Evolutionary conservation across 2,888 invertebrate genomes (phyloP).

Genomic region (Pocota personata): DNA sequence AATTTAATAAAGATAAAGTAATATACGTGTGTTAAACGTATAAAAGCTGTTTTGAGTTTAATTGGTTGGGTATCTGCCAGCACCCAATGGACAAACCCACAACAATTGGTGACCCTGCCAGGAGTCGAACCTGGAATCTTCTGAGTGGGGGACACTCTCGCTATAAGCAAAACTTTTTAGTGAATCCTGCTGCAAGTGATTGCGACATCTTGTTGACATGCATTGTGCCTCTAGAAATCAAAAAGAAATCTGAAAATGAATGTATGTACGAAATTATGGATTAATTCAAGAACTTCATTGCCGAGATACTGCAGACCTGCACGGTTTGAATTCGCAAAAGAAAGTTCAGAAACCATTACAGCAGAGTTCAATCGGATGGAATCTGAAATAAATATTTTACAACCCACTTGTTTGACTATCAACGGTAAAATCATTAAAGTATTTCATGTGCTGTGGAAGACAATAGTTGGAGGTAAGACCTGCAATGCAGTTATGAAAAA

Average conservation of each 20-base stretch:
- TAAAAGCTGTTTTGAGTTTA: too few species aligned
- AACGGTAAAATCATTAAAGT: conserved; percentile 31
- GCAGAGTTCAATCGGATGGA: too few species aligned
- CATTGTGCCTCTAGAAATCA: conserved; percentile 13
- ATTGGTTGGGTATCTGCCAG: too few species aligned
- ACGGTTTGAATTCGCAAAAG: conserved; percentile 28
- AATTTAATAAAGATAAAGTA: too few species aligned
- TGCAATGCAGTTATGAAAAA: conserved; percentile 34
- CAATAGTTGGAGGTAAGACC: conserved; percentile 26
- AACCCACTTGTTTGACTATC: background rate
- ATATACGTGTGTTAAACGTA: too few species aligned
- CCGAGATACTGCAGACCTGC: conserved; percentile 1
- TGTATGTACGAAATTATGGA: conserved; percentile 13
- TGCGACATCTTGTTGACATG: conserved; percentile 17
- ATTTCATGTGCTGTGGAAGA: conserved; percentile 13
- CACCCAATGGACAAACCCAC: too few species aligned
- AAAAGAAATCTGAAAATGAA: conserved; percentile 5
- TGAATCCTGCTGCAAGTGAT: too few species aligned
- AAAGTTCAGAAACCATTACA: conserved; percentile 2
- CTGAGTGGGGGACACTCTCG: conserved; percentile 63
- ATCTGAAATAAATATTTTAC: background rate
- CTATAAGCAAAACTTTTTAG: too few species aligned
- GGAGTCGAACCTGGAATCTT: conserved; percentile 77
- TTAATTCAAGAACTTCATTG: conserved; percentile 10
- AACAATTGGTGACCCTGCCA: conserved; percentile 77